Base-by-base conservation (phyloP, 2,113 vertebrate genomes). In the Mesitornis unicolor region DNA sequence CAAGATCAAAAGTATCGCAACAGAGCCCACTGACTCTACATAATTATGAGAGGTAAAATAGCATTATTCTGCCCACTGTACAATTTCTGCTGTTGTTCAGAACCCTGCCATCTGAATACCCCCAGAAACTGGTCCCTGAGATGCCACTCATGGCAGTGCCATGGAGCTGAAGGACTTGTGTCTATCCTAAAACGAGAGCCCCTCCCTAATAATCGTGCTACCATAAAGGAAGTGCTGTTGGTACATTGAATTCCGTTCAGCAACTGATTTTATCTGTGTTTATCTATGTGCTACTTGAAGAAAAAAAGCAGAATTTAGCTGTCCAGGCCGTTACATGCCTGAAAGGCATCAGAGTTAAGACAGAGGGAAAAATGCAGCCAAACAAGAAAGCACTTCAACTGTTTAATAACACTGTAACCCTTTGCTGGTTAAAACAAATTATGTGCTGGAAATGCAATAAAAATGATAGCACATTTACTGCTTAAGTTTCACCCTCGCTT, bases 281-380 rank as follows among this genome's bases (percentile, higher is more conserved):
- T 81, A 89, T 95, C 86, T 90, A 16, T 74, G 65, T 71, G 54
- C 84, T 94, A 47, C 76, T 93, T 82, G 92, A 78, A 92, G 74
- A 90, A 92, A 92, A 77, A 90, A 92, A 76, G 38, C 70, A 69
- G 71, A 86, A 33, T 85, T 89, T 87, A 73, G 90, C 96, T 96
- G 83, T 80, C 96, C 90, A 89, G 95, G 93, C 88, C 9, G 9
- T 93, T 96, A 93, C 86, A 94, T 96, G 96, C 95, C 96, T 94
- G 80, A 96, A 94, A 97, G 93, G 92, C 92, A 94, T 86, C 57
- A 33, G 73, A 94, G 60, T 83, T 93, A 93, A 96, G 88, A 70
- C 73, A 86, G 71, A 45, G n/a, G 76, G 80, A 95, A 97, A 95
- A 97, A 97, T 96, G 96, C 83, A 94, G 96, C 92, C 86, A 73